A percentile compares a stretch with the other conserved stretches of the same genome.
Conservation (phyloP, 2,113 vertebrate species). For the Chloropsis cyanopogon region DNA sequence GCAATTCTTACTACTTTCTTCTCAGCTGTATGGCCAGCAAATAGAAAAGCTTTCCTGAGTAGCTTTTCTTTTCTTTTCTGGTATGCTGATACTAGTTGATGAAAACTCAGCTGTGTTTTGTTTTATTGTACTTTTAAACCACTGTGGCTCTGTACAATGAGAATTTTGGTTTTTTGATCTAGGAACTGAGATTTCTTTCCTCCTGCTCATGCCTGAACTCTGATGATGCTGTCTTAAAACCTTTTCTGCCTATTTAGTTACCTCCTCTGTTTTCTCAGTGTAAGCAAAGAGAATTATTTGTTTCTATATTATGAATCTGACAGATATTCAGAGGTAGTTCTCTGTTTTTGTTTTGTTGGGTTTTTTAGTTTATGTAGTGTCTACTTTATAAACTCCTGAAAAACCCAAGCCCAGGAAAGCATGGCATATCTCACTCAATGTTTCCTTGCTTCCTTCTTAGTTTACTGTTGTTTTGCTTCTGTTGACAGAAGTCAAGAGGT, state of each 20-base stretch:
- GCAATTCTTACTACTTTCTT: neutral
- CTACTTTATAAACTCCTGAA: neutral
- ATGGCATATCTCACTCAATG: neutral
- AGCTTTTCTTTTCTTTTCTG: neutral
- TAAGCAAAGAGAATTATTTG: neutral
- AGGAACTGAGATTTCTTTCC: neutral
- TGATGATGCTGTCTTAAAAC: neutral
- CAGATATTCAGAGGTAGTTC: neutral
- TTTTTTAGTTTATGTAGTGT: neutral
- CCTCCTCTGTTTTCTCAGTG: neutral
- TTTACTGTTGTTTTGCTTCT: neutral
- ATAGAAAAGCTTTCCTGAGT: neutral
- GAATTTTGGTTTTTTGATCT: neutral
- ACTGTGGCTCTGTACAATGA: neutral
- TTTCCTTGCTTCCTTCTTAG: neutral
- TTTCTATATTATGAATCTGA: neutral
- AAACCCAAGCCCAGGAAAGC: neutral
- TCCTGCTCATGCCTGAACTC: neutral
- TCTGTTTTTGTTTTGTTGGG: accelerated
- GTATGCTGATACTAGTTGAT: neutral
- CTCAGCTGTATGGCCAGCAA: neutral
- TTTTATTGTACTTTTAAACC: neutral
- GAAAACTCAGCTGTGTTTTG: neutral
- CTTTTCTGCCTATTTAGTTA: neutral
- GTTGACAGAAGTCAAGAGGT: neutral